Evolutionary conservation across 2,797 vertebrate species (phyloP).

Genomic region (Linurgus olivaceus): DNA sequence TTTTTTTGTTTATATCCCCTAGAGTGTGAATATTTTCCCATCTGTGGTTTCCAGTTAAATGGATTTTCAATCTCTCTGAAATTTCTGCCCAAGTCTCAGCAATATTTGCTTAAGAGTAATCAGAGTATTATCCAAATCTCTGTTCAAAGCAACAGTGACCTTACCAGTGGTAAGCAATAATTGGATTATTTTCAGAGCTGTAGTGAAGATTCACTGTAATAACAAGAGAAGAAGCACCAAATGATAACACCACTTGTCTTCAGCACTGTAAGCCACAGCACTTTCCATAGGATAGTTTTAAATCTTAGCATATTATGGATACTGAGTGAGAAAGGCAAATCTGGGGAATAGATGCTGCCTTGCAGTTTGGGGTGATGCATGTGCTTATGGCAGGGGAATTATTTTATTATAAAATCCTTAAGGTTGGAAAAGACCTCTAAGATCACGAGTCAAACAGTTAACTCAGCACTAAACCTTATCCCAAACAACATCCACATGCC

Average conservation of each 20-base stretch:
- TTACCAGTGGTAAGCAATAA: constrained; percentile 52
- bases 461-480: not conserved
- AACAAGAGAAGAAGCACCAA: constrained; percentile 54
- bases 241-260: constrained; percentile 48
- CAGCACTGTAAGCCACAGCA: not conserved
- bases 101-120: constrained; percentile 65
- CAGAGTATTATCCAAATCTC: constrained; percentile 55
- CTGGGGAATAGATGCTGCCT: not conserved
- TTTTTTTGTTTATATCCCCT: constrained; percentile 9
- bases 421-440: not conserved
- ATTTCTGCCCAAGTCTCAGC: constrained; percentile 19
- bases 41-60: constrained; percentile 40
- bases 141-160: constrained; percentile 57
- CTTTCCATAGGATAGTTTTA: not conserved
- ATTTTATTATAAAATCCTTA: not conserved
- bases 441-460: not conserved
- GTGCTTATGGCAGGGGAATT: not conserved
- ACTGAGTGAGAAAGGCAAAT: not conserved
- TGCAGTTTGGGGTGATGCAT: not conserved
- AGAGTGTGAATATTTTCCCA: constrained; percentile 25
- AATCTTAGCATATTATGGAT: constrained; percentile 28
- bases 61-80: constrained; percentile 51
- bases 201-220: constrained; percentile 49
- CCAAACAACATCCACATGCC: not conserved
- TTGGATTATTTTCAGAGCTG: constrained; percentile 64